Conservation (phyloP, 2,113 vertebrate species). For the Pollimyrus isidori region DNA sequence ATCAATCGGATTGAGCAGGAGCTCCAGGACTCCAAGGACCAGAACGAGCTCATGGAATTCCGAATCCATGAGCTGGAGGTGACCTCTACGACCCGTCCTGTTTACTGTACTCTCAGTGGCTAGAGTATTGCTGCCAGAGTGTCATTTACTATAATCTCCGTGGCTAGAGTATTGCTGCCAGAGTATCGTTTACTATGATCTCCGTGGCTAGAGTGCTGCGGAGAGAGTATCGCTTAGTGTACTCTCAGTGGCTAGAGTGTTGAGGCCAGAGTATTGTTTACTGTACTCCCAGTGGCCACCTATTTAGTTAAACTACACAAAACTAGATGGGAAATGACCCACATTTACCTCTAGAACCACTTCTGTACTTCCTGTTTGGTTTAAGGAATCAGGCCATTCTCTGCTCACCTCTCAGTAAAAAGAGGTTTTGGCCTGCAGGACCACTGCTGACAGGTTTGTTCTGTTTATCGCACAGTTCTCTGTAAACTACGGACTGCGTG, state of each 20-base stretch:
- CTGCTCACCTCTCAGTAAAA: not conserved
- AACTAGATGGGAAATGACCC: not conserved
- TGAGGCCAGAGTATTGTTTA: not conserved
- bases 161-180: not conserved
- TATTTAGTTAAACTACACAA: not conserved
- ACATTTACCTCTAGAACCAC: not conserved
- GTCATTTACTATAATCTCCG: not conserved
- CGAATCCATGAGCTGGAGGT: constrained; percentile 95
- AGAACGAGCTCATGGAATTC: constrained; percentile 96
- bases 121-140: not conserved
- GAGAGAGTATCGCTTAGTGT: not conserved
- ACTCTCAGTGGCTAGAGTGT: not conserved
- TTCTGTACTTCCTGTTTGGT: not conserved
- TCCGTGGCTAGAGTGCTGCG: not conserved
- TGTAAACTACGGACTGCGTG: not conserved
- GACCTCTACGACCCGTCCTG: not conserved
- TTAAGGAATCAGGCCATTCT: not conserved
- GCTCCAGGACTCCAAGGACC: constrained; percentile 91
- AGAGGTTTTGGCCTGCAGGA: not conserved
- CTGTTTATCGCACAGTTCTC: not conserved
- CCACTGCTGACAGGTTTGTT: not conserved
- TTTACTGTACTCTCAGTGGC: not conserved
- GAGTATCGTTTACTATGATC: no score
- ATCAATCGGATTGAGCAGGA: constrained; percentile 77
- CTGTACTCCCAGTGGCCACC: not conserved